Evolutionary conservation across 2,888 invertebrate species (phyloP).

Genomic region (Quadroppia sp.): DNA sequence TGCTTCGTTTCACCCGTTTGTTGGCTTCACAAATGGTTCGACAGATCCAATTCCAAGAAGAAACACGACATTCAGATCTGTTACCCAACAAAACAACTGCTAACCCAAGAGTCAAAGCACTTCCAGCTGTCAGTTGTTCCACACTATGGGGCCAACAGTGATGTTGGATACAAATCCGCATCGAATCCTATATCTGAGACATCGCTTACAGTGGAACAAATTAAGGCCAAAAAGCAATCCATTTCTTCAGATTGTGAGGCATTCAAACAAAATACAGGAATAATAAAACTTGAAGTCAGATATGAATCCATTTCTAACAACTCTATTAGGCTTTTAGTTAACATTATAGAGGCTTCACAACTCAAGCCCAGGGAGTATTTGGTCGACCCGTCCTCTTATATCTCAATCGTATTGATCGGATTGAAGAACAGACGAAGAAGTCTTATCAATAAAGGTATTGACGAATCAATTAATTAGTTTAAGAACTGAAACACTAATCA

Average conservation of each 20-base stretch:
- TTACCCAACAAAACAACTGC: constrained; percentile 25
- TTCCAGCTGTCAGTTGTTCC: constrained; percentile 44
- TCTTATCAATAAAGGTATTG: constrained; percentile 35
- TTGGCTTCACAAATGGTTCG: constrained; percentile 33
- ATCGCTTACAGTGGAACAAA: background rate
- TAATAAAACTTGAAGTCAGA: constrained; percentile 23
- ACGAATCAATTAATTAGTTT: background rate
- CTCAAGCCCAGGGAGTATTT: constrained; percentile 41
- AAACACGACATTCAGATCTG: constrained; percentile 23
- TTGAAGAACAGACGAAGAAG: constrained; percentile 14
- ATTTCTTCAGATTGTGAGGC: constrained; percentile 11
- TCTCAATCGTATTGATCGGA: constrained; percentile 33
- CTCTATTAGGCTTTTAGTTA: constrained; percentile 11
- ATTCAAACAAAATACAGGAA: constrained; percentile 7
- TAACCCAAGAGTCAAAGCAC: constrained; percentile 42
- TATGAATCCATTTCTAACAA: constrained; percentile 24
- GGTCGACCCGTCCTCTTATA: constrained; percentile 42
- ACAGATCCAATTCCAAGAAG: constrained; percentile 10
- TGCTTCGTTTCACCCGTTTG: constrained; percentile 42
- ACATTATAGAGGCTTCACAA: constrained; percentile 27
- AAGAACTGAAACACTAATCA: background rate
- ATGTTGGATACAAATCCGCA: constrained; percentile 3
- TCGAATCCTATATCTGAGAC: constrained; percentile 1
- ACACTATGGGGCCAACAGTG: constrained; percentile 38
- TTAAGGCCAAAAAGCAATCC: constrained; percentile 4